Conservation (phyloP, 2,888 invertebrate species). For the Hydrotaea cyrtoneurina region DNA sequence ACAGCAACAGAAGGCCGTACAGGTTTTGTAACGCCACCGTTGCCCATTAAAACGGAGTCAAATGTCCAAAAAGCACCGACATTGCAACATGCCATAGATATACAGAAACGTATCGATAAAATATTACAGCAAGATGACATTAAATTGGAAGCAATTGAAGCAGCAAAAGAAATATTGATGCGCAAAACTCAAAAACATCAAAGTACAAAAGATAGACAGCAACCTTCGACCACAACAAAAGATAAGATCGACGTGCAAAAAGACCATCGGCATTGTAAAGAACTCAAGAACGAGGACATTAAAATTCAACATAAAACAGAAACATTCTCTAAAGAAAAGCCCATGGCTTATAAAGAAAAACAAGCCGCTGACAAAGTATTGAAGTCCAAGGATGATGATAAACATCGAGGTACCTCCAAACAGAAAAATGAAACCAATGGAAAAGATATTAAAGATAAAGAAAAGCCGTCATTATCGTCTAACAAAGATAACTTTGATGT, state of each 20-base stretch:
- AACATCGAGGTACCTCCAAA: constrained; percentile 16
- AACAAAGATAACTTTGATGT: background rate
- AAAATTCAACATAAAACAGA: constrained; percentile 6
- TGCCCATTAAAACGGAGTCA: constrained; percentile 49
- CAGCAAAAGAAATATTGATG: constrained; percentile 69
- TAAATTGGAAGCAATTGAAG: constrained; percentile 73
- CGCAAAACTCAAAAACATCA: constrained; percentile 65
- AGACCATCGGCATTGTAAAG: background rate
- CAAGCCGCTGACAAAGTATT: background rate
- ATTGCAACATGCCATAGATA: constrained; percentile 72
- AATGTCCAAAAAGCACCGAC: constrained; percentile 35
- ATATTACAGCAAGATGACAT: constrained; percentile 75
- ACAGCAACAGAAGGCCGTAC: background rate
- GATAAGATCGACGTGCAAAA: constrained; percentile 9
- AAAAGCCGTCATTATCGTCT: background rate
- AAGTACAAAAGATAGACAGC: constrained; percentile 38
- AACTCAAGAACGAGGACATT: constrained; percentile 36
- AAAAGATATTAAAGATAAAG: constrained; percentile 27
- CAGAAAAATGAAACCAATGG: constrained; percentile 23
- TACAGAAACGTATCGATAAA: constrained; percentile 76
- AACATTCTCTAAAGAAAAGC: constrained; percentile 4
- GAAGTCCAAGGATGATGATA: constrained; percentile 38
- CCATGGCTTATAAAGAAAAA: constrained; percentile 14
- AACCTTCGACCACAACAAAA: constrained; percentile 5
- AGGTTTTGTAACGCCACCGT: constrained; percentile 72